Percentiles rank a stretch among this genome's conserved stretches.
Evolutionary conservation across 2,113 vertebrate species (phyloP).

Genomic region (Apteryx mantelli): DNA sequence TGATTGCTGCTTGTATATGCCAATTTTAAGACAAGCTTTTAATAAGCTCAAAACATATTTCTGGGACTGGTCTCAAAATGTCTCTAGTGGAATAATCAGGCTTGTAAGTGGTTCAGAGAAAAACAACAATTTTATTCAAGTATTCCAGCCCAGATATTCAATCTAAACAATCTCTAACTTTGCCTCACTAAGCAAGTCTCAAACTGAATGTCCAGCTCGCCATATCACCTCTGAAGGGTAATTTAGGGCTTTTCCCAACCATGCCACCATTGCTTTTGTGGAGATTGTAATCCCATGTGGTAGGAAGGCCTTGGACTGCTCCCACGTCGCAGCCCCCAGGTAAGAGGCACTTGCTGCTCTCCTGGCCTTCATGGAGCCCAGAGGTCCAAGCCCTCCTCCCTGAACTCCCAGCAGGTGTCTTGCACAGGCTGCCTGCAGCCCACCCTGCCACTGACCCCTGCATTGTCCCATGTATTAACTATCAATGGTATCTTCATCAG

Average conservation of each 20-base stretch:
- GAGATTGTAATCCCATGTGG: neutral
- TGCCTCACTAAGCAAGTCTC: neutral
- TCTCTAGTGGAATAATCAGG: constrained; percentile 58
- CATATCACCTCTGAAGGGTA: neutral
- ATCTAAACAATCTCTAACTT: constrained; percentile 32
- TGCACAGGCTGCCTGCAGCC: neutral
- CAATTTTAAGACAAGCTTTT: constrained; percentile 68
- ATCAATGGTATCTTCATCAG: neutral
- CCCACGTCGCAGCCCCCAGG: neutral
- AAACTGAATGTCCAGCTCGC: neutral
- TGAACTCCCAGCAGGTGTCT: neutral
- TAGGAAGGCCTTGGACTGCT: neutral
- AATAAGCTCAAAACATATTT: constrained; percentile 71
- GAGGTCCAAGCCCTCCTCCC: neutral
- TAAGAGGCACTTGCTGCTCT: neutral
- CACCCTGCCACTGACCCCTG: neutral
- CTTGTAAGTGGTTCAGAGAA: constrained; percentile 33
- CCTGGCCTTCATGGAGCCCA: accelerated
- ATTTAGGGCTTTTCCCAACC: neutral
- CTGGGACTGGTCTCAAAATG: constrained; percentile 64
- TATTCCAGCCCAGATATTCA: constrained; percentile 19
- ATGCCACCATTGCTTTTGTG: neutral
- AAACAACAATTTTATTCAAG: constrained; percentile 22
- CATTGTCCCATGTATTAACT: neutral
- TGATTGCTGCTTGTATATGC: constrained; percentile 57